A percentile compares a stretch with the other conserved stretches of the same genome.
Evolutionary conservation across 2,113 vertebrate genomes (phyloP).

Genomic region (Triplophysa tibetana): DNA sequence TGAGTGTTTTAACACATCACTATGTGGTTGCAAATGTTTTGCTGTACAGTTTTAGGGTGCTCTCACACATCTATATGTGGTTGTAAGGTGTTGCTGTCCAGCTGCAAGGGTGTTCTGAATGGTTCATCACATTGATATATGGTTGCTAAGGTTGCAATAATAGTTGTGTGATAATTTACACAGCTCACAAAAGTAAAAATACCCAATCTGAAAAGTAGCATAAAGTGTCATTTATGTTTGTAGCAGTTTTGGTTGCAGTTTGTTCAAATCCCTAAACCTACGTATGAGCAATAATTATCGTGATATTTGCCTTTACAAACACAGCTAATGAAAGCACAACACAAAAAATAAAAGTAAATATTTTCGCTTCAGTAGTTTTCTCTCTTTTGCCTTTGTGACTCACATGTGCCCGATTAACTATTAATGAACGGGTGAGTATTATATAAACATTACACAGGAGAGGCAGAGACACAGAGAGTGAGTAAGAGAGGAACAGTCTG

Average conservation of each 20-base stretch:
- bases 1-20: too few species aligned
- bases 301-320: background rate
- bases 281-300: background rate
- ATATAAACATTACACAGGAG: slow-evolving; percentile 59
- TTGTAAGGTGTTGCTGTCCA: background rate
- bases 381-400: slow-evolving; percentile 49
- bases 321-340: background rate
- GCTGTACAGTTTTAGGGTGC: too few species aligned
- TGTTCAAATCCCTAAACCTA: background rate
- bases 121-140: too few species aligned
- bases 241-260: background rate
- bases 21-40: too few species aligned
- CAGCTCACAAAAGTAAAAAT: too few species aligned
- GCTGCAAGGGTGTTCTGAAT: too few species aligned
- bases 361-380: slow-evolving; percentile 49
- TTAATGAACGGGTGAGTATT: slow-evolving; percentile 34
- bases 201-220: too few species aligned
- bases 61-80: background rate
- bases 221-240: background rate
- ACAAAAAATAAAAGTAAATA: background rate
- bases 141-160: too few species aligned
- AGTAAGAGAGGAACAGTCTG: slow-evolving; percentile 41
- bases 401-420: slow-evolving; percentile 1
- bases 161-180: too few species aligned
- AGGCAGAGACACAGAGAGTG: background rate